Percentiles rank a stretch among this genome's conserved stretches.
These are phyloP conservation scores for Polydrusus cervinus DNA, from an alignment of 2,888 invertebrate species.

Conservation along the genomic window DNA sequence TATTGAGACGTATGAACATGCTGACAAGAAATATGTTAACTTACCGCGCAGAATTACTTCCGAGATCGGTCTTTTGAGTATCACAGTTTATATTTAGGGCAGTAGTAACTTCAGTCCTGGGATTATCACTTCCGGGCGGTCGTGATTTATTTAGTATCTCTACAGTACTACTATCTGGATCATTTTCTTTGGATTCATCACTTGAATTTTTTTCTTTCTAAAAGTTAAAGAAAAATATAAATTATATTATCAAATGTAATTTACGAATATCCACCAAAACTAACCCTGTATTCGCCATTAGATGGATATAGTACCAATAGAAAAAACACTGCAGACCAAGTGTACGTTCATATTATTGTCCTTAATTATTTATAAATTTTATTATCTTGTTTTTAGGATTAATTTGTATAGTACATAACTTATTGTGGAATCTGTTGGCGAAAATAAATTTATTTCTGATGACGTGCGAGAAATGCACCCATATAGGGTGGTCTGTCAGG, in stretches of 20 bases:
- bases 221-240: constrained; percentile 20
- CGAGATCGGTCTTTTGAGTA: constrained; percentile 57
- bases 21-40: background rate
- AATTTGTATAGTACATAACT: too few species aligned
- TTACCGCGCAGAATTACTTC: constrained; percentile 46
- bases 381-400: too few species aligned
- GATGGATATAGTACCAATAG: too few species aligned
- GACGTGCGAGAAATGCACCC: too few species aligned
- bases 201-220: constrained; percentile 59
- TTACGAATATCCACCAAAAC: background rate
- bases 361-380: too few species aligned
- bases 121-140: constrained; percentile 35
- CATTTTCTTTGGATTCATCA: constrained; percentile 66
- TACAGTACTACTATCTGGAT: constrained; percentile 56
- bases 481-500: too few species aligned
- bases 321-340: too few species aligned
- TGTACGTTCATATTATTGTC: too few species aligned
- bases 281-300: background rate
- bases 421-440: too few species aligned
- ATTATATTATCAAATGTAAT: background rate
- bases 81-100: constrained; percentile 67
- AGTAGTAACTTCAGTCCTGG: constrained; percentile 55
- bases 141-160: constrained; percentile 36
- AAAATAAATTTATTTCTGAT: too few species aligned
- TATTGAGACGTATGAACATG: too few species aligned